Percentiles rank a stretch among this genome's conserved stretches.
Evolutionary conservation across 2,113 vertebrate genomes (phyloP).

Genomic region (Rhinolophus ferrumequinum): DNA sequence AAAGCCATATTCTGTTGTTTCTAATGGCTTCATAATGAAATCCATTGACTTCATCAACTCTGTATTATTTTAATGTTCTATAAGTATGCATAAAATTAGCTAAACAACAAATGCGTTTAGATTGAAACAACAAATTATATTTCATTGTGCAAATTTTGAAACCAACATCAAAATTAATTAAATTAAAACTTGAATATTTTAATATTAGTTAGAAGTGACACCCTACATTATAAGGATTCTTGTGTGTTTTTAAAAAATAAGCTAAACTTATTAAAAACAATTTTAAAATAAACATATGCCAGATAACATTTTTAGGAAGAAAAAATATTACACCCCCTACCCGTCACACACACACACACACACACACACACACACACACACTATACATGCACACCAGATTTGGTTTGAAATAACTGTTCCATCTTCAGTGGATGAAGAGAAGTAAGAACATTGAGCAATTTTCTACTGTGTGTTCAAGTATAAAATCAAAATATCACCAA

Average conservation of each 20-base stretch:
- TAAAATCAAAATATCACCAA: slow-evolving; percentile 70
- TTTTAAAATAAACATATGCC: background rate
- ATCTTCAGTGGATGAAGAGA: slow-evolving; percentile 42
- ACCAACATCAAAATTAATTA: background rate
- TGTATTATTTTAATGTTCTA: background rate
- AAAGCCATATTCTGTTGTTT: background rate
- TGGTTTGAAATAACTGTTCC: slow-evolving; percentile 55
- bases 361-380: background rate
- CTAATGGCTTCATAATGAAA: background rate
- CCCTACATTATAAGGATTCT: background rate
- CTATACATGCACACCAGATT: background rate
- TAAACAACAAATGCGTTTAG: background rate
- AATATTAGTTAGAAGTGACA: background rate
- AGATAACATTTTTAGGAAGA: background rate
- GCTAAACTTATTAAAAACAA: background rate
- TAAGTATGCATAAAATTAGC: background rate
- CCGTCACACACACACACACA: background rate
- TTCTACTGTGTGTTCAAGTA: slow-evolving; percentile 67
- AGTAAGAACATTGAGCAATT: slow-evolving; percentile 59
- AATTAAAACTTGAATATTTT: slow-evolving; percentile 10
- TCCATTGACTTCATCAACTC: background rate
- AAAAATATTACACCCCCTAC: background rate
- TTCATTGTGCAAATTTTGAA: background rate
- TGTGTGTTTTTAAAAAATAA: background rate
- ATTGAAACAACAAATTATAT: background rate